A percentile compares a stretch with the other conserved stretches of the same genome.
phyloP scores from a whole-genome alignment of 1,140 invertebrate genomes.

The Rhopalosiphum padi region DNA sequence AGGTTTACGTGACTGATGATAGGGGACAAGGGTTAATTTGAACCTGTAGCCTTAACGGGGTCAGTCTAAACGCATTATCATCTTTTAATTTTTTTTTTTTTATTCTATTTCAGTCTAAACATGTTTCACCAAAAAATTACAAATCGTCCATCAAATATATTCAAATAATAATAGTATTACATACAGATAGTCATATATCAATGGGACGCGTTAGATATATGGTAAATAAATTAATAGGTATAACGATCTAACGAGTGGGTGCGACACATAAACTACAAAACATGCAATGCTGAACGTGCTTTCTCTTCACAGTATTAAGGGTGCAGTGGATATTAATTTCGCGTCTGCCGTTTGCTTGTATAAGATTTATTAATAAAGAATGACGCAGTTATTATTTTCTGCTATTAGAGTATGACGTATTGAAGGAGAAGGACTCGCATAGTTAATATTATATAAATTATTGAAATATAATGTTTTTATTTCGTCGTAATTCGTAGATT shows the following conservation, averaged over 20 bases:
- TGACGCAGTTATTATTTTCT: neutral
- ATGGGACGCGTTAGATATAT: neutral
- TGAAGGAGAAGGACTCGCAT: neutral
- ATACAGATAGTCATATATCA: neutral
- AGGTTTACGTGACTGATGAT: neutral
- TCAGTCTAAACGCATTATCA: neutral
- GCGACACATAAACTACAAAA: neutral
- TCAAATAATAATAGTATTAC: neutral
- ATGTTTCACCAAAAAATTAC: neutral
- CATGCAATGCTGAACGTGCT: neutral
- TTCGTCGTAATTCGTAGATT: neutral
- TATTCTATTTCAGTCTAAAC: no score
- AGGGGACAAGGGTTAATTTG: neutral
- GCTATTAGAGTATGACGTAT: neutral
- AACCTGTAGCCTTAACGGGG: neutral
- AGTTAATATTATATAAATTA: neutral
- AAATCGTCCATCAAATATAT: neutral
- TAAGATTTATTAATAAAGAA: neutral
- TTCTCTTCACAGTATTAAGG: neutral
- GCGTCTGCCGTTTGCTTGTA: neutral
- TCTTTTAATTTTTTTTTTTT: neutral
- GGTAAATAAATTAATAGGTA: neutral
- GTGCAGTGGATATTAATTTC: neutral
- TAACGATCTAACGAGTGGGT: neutral
- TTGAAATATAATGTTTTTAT: neutral